These are phyloP conservation scores for Scelioninae gen. 1 DNA, from an alignment of 2,888 invertebrate genomes.

Conservation along the genomic window DNA sequence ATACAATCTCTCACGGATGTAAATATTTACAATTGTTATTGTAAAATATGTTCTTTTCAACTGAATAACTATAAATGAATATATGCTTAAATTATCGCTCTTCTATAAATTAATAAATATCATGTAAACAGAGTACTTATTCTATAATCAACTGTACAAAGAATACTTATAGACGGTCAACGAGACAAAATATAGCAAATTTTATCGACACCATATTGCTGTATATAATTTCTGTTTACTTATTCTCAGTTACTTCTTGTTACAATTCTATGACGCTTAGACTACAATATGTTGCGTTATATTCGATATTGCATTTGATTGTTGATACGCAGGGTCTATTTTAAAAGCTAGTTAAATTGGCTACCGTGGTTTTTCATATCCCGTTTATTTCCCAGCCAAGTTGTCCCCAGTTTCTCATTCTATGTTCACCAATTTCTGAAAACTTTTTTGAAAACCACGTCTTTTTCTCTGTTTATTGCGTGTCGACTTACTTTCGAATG, in stretches of 20 bases:
- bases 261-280: constrained; percentile 62
- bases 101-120: neutral
- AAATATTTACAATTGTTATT: no score
- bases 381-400: neutral
- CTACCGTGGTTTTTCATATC: constrained; percentile 44
- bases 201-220: constrained; percentile 53
- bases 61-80: no score
- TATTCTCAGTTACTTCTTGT: constrained; percentile 35
- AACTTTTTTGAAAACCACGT: constrained; percentile 23
- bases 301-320: constrained; percentile 75
- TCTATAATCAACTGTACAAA: constrained; percentile 45
- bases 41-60: no score
- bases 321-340: constrained; percentile 74
- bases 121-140: constrained; percentile 41
- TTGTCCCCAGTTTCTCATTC: neutral
- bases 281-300: constrained; percentile 68
- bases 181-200: constrained; percentile 8
- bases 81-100: no score
- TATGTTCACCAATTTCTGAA: neutral
- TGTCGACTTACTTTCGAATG: constrained; percentile 59
- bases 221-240: constrained; percentile 19
- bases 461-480: constrained; percentile 56
- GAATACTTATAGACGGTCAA: constrained; percentile 26
- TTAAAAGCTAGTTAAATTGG: constrained; percentile 69
- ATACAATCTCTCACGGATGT: no score